Base-by-base conservation (phyloP, 2,113 vertebrate genomes). In the Strix aluco region DNA sequence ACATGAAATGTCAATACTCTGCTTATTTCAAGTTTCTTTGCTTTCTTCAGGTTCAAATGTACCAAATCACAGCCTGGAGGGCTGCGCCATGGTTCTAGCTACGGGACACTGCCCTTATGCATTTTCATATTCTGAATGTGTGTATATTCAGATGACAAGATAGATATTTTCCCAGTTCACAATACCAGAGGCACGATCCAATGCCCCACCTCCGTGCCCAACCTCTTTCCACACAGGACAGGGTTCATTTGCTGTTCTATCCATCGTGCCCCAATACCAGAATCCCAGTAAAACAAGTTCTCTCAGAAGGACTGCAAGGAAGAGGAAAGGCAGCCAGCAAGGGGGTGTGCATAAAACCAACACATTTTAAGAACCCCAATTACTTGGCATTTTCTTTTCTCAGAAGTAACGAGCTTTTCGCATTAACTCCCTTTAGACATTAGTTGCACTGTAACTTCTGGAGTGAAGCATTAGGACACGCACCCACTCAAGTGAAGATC, bases 71-170 rank as follows among this genome's bases (percentile, higher is more conserved):
- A 13, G 22, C 19, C 52, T 30, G 62, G 32, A 82, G 30, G 30
- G 36, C 27, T 38, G 58, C 2, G 7, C 22, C 5, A 11, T 0
- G 8, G 40, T 1, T 81, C 15, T 61, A 52, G 44, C 63, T 13
- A 15, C 0, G 0, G 30, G 7, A 34, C 5, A 38, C 30, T 26
- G 36, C 21, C 40, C 58, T 49, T 10, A 13, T 0, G 19, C 34
- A 9, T 0, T 19, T 19, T 32, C 14, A 13, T 26, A 36, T 2
- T 42, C 19, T 18, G 8, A 15, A 29, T 4, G 25, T 25, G 16
- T 10, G 10, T 9, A 10, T 9, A 46, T 21, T 62, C 63, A 59
- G 15, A 38, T 1, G 47, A 81, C 40, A 17, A 38, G 29, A 1
- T 7, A 11, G 1, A 2, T 4, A 6, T 36, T 52, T 42, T 47